Evolutionary conservation across 1,140 invertebrate species (phyloP).

Genomic region (Drosophila sechellia): DNA sequence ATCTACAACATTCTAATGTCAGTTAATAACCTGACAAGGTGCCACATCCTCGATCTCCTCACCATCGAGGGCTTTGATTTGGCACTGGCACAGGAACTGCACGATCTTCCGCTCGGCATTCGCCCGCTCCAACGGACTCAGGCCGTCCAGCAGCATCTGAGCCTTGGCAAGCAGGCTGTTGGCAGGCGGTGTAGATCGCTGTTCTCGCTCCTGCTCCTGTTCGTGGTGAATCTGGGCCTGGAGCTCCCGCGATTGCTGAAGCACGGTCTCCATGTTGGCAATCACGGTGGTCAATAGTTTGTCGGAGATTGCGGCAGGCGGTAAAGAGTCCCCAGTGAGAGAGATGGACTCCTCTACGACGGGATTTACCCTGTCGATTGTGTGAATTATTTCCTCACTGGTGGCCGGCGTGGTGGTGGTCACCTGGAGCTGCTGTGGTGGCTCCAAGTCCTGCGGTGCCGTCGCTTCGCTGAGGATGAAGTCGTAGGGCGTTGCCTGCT

Average conservation of each 20-base stretch:
- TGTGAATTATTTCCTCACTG: constrained; percentile 17
- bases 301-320: constrained; percentile 38
- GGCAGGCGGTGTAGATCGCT: neutral
- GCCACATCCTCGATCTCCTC: constrained; percentile 71
- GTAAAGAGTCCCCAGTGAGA: neutral
- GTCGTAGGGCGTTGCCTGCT: constrained; percentile 32
- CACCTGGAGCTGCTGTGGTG: constrained; percentile 44
- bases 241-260: constrained; percentile 68
- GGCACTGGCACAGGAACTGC: constrained; percentile 77
- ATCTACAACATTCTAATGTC: constrained; percentile 1
- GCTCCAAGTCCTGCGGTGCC: constrained; percentile 13
- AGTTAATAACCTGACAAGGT: constrained; percentile 51
- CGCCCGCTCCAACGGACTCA: constrained; percentile 38
- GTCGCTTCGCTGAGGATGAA: constrained; percentile 26
- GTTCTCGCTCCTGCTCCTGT: constrained; percentile 38
- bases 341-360: neutral
- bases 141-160: constrained; percentile 68
- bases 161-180: constrained; percentile 59
- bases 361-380: neutral
- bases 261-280: constrained; percentile 70
- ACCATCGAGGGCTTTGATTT: constrained; percentile 73
- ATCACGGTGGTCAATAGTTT: constrained; percentile 62
- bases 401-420: constrained; percentile 46
- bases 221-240: constrained; percentile 37
- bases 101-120: constrained; percentile 74